These are phyloP conservation scores for Onychomys leucogaster DNA, from an alignment of 2,797 vertebrate genomes.

Conservation along the genomic window DNA sequence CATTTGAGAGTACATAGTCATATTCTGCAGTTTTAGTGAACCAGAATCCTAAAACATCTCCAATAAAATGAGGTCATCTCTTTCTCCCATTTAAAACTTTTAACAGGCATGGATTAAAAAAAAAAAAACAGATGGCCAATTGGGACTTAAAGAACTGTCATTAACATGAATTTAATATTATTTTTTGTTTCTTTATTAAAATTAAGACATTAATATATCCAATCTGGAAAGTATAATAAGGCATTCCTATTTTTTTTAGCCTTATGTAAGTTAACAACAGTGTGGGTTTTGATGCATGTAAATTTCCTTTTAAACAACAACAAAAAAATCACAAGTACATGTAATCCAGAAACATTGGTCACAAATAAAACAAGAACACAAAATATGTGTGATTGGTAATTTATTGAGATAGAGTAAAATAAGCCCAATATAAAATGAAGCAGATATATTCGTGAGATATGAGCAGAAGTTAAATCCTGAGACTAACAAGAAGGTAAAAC, in stretches of 20 bases:
- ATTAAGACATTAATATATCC: background rate
- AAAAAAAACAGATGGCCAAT: background rate
- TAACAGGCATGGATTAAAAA: background rate
- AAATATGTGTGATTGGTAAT: background rate
- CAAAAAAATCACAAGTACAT: background rate
- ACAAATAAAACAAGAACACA: background rate
- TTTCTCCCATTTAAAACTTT: background rate
- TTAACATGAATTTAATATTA: background rate
- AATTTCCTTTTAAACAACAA: background rate
- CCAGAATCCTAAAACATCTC: background rate
- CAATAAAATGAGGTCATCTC: constrained; percentile 16
- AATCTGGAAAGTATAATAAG: background rate
- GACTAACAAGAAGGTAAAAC: background rate
- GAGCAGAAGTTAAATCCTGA: background rate
- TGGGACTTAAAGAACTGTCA: background rate
- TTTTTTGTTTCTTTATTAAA: background rate
- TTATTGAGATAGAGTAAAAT: background rate
- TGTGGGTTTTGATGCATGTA: background rate
- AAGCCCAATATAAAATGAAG: background rate
- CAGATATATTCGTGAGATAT: background rate
- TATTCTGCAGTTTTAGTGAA: background rate
- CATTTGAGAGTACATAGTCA: background rate
- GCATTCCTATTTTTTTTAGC: background rate
- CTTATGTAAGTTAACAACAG: background rate
- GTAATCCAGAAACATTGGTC: background rate